phyloP scores from a whole-genome alignment of 2,113 vertebrate genomes.

The Pica pica region DNA sequence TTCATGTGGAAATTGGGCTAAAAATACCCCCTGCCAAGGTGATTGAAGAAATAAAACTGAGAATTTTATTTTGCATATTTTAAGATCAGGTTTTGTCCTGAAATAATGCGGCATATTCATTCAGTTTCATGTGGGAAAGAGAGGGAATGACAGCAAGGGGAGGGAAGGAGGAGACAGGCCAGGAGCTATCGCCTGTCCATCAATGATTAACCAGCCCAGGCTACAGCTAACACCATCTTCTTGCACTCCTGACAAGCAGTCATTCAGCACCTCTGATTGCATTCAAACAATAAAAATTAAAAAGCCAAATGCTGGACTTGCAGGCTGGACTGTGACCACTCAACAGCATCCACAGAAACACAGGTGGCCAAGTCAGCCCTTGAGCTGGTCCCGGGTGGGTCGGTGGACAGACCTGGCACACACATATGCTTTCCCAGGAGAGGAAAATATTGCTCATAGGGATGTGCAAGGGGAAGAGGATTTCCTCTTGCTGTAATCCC shows the following conservation, averaged over 20 bases:
- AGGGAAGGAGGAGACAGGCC: not conserved
- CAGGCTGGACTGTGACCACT: not conserved
- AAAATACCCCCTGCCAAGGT: slow-evolving; percentile 50
- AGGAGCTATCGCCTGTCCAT: not conserved
- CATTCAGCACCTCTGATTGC: not conserved
- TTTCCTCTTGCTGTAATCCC: not conserved
- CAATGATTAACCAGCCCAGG: slow-evolving; percentile 37
- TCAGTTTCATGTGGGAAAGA: not conserved
- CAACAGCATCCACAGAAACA: not conserved
- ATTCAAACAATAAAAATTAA: not conserved
- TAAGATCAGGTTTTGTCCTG: slow-evolving; percentile 6
- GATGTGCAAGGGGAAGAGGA: not conserved
- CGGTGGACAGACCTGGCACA: not conserved
- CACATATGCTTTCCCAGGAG: not conserved
- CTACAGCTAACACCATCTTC: not conserved
- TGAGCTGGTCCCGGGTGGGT: not conserved
- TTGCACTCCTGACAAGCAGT: not conserved
- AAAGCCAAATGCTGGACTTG: not conserved
- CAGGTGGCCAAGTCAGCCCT: not conserved
- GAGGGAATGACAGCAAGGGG: not conserved
- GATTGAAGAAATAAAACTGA: slow-evolving; percentile 15
- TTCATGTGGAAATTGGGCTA: slow-evolving; percentile 43
- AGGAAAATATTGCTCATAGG: not conserved
- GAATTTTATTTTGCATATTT: slow-evolving; percentile 51
- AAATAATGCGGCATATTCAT: slow-evolving; percentile 20